These are phyloP conservation scores for Sinocyclocheilus anshuiensis DNA, from an alignment of 2,113 vertebrate species.

Conservation along the genomic window DNA sequence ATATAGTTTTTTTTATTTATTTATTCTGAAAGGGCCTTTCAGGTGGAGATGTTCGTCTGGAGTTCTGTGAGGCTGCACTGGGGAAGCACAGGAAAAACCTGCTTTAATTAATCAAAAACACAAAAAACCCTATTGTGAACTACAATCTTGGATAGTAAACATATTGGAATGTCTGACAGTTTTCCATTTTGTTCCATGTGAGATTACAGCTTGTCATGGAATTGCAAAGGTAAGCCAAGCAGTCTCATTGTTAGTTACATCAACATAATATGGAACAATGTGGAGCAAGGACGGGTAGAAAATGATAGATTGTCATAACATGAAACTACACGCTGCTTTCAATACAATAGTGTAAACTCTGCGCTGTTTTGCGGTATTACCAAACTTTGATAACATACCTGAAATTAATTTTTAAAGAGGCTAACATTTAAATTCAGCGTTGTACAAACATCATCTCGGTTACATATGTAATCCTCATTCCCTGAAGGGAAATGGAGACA, in stretches of 20 bases:
- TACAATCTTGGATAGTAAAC: not conserved
- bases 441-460: too few relatives aligned
- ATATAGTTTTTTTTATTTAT: slow-evolving; percentile 13
- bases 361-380: not conserved
- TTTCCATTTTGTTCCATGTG: slow-evolving; percentile 2
- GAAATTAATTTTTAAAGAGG: not conserved
- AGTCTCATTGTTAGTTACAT: not conserved
- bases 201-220: not conserved
- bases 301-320: not conserved
- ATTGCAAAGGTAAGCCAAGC: not conserved
- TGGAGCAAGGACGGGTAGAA: not conserved
- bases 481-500: too few relatives aligned
- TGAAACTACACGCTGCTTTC: not conserved
- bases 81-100: slow-evolving; percentile 35
- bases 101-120: slow-evolving; percentile 54
- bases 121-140: slow-evolving; percentile 32
- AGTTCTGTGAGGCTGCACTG: slow-evolving; percentile 45
- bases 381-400: not conserved
- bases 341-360: not conserved
- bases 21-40: slow-evolving; percentile 52
- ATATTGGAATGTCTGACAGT: not conserved
- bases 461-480: too few relatives aligned
- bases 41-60: slow-evolving; percentile 56
- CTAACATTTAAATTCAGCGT: not conserved
- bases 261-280: not conserved